Base-by-base conservation (phyloP, 2,888 invertebrate species). In the Nowickia ferox region DNA sequence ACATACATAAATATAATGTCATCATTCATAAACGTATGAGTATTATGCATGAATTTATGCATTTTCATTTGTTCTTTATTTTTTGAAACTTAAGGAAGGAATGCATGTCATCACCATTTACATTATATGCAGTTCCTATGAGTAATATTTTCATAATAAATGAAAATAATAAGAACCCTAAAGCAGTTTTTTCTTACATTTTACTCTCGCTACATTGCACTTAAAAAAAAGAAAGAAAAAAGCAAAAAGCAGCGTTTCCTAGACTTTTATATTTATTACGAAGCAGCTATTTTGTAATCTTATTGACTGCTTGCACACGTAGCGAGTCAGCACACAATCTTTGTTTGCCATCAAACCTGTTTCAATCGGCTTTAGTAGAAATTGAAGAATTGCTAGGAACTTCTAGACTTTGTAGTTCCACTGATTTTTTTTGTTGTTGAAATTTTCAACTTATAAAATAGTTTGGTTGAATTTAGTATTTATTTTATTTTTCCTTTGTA, bases 11-110 rank as follows among this genome's bases (percentile, higher is more conserved):
- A 48, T 59, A 46, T 72, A 61, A 48, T 55, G 40, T 17, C 19
- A 63, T 63, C 22, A 40, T 42, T 17, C 46, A 65, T 46, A 71
- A 71, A 65, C 17, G 74, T 17, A 77, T 46, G 66, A 59, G 66
- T 66, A 66, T 77, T 76, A 61, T 74, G 72, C 77, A 74, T 77
- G 72, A 66, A 81, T 77, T 51, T 77, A 68, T 74, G 68, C 77
- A 81, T 74, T 84, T 81, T 77, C 44, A 81, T 74, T n/a, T 80
- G 76, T 55, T 79, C 77, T 77, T 84, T 81, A 77, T 74, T 38
- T 44, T 44, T 30, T 66, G 46, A 75, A 65, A 66, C 80, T 82
- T 59, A 82, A 79, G 59, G n/a, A 82, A 79, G 59, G n/a, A 84
- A 55, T 81, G 48, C 76, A 84, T 80, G 66, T 84, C 75, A 75